Base-by-base conservation (phyloP, 2,113 vertebrate genomes). In the Camelus dromedarius region DNA sequence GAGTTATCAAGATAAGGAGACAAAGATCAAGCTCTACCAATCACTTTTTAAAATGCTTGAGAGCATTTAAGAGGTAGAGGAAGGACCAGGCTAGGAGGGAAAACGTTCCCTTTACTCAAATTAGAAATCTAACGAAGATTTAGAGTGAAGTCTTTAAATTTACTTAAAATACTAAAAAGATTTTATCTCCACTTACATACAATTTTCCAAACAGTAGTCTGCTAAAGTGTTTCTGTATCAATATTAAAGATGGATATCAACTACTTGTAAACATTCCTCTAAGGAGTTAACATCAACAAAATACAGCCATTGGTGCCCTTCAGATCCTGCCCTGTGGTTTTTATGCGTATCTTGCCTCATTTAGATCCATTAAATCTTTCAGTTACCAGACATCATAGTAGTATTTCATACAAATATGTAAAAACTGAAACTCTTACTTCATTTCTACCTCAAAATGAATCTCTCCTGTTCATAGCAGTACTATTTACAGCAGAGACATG, bases 1-100 rank as follows among this genome's bases (percentile, higher is more conserved):
- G 0, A 82, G 91, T 95, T 87, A 84, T 93, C 93, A 92, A 87
- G 92, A 79, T 81, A 96, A 94, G 83, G 77, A 86, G 80, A 92
- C 70, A 64, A 91, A 96, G 93, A 93, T 90, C 54, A 70, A 91
- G 32, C 60, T 91, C 46, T 52, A 54, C 58, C 42, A 90, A 70
- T 82, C 80, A 79, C 76, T 85, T 76, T 54, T 90, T 79, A 84
- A 84, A 95, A 81, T 52, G 82, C 73, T 87, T 94, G 70, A 16
- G 67, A 96, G 67, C 72, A 90, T 38, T 90, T 62, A 60, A 86
- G 52, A n/a, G 50, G 32, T 8, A 35, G 32, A 20, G 8, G 32
- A 81, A 93, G 32, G 52, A 66, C 42, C 46, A 72, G 42, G 22
- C 19, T 77, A 77, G 32, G 2, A 60, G 15, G 80, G 48, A 22